Base-by-base conservation (phyloP, 2,888 invertebrate species). In the Drosophila histrio region DNA sequence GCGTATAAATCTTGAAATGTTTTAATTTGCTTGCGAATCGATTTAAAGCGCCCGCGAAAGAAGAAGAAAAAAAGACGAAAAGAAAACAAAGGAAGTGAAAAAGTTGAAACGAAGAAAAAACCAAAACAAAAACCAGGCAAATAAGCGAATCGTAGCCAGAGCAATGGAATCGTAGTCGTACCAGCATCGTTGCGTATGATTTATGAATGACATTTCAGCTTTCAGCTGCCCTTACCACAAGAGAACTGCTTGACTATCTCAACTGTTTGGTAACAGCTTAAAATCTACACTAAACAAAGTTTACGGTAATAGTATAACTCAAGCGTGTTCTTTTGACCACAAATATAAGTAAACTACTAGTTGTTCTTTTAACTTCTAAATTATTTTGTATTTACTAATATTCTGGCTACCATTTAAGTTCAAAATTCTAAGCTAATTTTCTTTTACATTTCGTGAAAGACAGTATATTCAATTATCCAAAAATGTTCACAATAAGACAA, bases 1-100 rank as follows among this genome's bases (percentile, higher is more conserved):
- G 90, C 88, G 89, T 89, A 90, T 90, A 90, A 90, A 90, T 90
- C 89, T 89, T 90, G 90, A 90, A 90, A 90, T 89, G 90, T 90
- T 90, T 90, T 90, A 89, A 90, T 90, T 90, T 90, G 88, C 88
- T 88, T 86, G 87, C 87, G 90, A 90, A 90, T 90, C 89, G 90
- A 89, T 90, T 90, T 89, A 79, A 86, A 66, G 80, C 72, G 64
- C 71, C 64, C 67, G 57, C 60, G 34, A 53, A 54, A 30, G 41
- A 19, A 32, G 34, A 53, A 54, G 26, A 44, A 19, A 32, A 11
- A 28, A 50, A 38, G 30, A 13, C 38, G 46, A 24, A 39, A 39
- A 52, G 15, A 61, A 26, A 43, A 26, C 43, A 54, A 41, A 50
- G 19, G 19, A 15, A 34, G 21, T 39, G 21, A 36, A 36, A 50